phyloP scores from a whole-genome alignment of 2,888 invertebrate species.

The Pandemis heparana region DNA sequence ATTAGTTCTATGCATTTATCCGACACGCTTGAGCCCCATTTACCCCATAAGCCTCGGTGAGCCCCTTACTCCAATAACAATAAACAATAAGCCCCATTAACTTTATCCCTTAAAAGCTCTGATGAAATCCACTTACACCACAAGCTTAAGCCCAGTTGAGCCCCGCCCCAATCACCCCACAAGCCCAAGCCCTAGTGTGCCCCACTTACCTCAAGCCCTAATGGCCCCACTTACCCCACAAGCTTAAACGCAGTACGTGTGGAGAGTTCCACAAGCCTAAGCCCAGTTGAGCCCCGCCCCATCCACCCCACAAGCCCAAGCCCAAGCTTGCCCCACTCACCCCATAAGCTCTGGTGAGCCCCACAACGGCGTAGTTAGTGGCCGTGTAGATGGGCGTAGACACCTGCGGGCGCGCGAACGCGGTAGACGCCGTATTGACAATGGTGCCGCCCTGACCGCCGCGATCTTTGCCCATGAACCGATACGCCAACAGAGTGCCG shows the following conservation, averaged over 20 bases:
- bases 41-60: no score
- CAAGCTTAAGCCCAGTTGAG: no score
- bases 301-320: no score
- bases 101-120: background rate
- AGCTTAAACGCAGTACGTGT: conserved; percentile 59
- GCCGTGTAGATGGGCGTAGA: conserved; percentile 92
- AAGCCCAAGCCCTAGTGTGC: no score
- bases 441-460: conserved; percentile 92
- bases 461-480: conserved; percentile 91
- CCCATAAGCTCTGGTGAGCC: conserved; percentile 90
- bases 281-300: conserved; percentile 88
- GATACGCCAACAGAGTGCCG: conserved; percentile 90
- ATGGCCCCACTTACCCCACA: conserved; percentile 86
- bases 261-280: no score
- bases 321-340: conserved; percentile 67
- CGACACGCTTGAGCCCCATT: no score
- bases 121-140: conserved; percentile 68
- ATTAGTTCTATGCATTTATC: no score
- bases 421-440: conserved; percentile 91
- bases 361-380: conserved; percentile 91
- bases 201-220: background rate
- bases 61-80: no score
- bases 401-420: conserved; percentile 88
- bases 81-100: no score
- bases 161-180: no score